Evolutionary conservation across 2,888 invertebrate species (phyloP).

Genomic region (Andrena chrysosceles): DNA sequence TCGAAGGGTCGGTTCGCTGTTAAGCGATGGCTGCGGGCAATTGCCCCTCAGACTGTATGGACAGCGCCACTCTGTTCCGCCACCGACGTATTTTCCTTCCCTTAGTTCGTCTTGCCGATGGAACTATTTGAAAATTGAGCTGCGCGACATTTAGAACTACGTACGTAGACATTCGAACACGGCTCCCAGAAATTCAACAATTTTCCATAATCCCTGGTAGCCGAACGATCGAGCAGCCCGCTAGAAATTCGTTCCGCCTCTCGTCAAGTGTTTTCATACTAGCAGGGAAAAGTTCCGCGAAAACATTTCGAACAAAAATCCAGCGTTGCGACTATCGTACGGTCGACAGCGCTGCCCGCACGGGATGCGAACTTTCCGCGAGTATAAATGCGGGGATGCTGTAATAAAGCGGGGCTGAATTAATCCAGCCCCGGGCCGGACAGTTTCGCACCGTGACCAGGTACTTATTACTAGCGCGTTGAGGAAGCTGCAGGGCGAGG

Average conservation of each 20-base stretch:
- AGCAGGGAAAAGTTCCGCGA: neutral
- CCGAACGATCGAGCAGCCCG: neutral
- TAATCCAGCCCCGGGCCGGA: conserved; percentile 59
- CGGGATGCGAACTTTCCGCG: conserved; percentile 41
- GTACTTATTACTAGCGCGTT: conserved; percentile 46
- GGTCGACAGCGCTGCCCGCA: neutral
- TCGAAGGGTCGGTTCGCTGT: conserved; percentile 6
- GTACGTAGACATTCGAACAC: too few relatives aligned
- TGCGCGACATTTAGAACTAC: too few relatives aligned
- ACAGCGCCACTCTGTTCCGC: neutral
- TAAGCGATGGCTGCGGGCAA: conserved; percentile 40
- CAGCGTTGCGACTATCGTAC: conserved; percentile 35
- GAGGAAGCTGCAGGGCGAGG: neutral
- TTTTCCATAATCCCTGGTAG: neutral
- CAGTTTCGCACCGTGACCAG: conserved; percentile 46
- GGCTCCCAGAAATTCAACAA: neutral
- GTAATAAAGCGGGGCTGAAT: conserved; percentile 68
- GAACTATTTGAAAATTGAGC: neutral
- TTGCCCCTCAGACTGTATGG: conserved; percentile 4
- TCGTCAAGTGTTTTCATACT: conserved; percentile 3
- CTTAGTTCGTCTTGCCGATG: too few relatives aligned
- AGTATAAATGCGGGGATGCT: conserved; percentile 50
- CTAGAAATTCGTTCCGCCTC: neutral
- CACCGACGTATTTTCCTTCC: too few relatives aligned
- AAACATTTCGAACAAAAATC: conserved; percentile 8